Percentiles rank a stretch among this genome's conserved stretches.
Evolutionary conservation across 2,888 invertebrate species (phyloP).

Genomic region (Oscheius onirici): DNA sequence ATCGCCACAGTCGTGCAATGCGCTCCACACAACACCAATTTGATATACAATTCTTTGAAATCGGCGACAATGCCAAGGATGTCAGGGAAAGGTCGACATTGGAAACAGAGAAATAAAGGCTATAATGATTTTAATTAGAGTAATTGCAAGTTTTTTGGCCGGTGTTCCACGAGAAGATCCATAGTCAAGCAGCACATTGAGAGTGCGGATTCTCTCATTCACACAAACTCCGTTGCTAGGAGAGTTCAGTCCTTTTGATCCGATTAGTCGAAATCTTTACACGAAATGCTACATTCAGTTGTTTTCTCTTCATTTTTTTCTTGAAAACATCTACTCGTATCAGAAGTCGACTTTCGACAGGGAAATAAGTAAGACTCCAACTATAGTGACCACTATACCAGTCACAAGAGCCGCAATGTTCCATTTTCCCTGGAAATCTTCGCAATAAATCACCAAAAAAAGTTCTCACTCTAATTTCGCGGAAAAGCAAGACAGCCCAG

Average conservation of each 20-base stretch:
- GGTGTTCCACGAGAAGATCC: background rate
- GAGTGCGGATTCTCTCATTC: background rate
- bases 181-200: background rate
- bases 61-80: background rate
- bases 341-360: constrained; percentile 48
- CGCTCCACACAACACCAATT: constrained; percentile 4
- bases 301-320: no score
- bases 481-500: constrained; percentile 55
- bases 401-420: constrained; percentile 43
- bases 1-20: constrained; percentile 24
- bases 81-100: background rate
- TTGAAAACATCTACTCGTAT: background rate
- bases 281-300: constrained; percentile 1
- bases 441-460: background rate
- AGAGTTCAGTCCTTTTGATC: background rate
- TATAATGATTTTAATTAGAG: background rate
- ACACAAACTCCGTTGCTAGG: background rate
- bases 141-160: constrained; percentile 13
- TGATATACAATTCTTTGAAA: constrained; percentile 11
- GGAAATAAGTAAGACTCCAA: constrained; percentile 51
- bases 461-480: constrained; percentile 46
- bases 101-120: background rate
- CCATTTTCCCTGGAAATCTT: constrained; percentile 39
- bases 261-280: background rate
- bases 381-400: constrained; percentile 44